Conservation (phyloP, 2,113 vertebrate genomes). For the Microtus ochrogaster region DNA sequence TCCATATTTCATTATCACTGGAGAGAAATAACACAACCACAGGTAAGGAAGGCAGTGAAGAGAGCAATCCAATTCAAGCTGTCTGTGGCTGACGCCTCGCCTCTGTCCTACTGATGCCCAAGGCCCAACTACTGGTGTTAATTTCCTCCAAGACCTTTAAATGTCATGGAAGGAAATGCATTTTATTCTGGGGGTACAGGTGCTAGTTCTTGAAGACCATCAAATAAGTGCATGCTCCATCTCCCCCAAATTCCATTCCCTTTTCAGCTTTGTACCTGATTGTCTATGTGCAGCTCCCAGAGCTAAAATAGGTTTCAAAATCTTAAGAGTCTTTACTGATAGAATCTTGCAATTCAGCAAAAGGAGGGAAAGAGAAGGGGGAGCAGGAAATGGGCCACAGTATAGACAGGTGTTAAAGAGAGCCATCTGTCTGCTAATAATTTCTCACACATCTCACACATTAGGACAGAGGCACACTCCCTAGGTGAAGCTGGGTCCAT, state of each 20-base stretch:
- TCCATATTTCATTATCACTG: background rate
- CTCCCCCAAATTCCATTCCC: constrained; percentile 3
- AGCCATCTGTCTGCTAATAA: constrained; percentile 76
- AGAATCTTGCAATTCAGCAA: constrained; percentile 72
- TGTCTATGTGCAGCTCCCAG: background rate
- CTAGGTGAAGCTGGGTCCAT: background rate
- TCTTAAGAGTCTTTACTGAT: constrained; percentile 75
- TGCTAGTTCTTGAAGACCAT: constrained; percentile 1
- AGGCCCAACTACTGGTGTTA: constrained; percentile 17
- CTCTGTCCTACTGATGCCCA: background rate
- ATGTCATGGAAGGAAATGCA: constrained; percentile 57
- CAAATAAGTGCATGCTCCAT: background rate
- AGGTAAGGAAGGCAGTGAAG: background rate
- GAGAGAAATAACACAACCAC: background rate
- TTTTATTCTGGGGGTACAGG: constrained; percentile 40
- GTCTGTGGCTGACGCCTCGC: background rate
- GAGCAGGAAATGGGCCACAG: background rate
- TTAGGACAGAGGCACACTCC: constrained; percentile 43
- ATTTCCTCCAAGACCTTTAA: constrained; percentile 70
- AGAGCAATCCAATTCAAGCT: background rate
- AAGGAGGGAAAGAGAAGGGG: background rate
- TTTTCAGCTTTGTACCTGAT: background rate
- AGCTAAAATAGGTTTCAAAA: constrained; percentile 64
- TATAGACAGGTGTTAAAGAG: constrained; percentile 67
- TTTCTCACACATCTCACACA: constrained; percentile 59